These are phyloP conservation scores for Brachionus calyciflorus DNA, from an alignment of 1,140 invertebrate species.

Conservation along the genomic window DNA sequence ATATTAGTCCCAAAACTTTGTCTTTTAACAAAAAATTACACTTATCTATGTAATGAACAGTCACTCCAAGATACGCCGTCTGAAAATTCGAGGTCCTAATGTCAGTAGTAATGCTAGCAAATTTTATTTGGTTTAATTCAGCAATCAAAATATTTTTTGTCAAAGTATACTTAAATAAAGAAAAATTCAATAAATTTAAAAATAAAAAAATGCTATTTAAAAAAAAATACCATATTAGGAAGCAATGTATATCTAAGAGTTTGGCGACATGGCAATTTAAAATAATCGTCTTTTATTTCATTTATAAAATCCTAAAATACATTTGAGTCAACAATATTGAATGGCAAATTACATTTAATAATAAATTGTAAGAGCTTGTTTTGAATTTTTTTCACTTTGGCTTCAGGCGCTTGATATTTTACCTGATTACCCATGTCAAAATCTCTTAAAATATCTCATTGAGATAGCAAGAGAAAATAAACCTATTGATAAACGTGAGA, in stretches of 20 bases:
- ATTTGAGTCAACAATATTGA: too few species aligned
- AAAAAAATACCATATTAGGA: background rate
- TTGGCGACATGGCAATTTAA: too few species aligned
- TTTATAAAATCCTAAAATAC: too few species aligned
- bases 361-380: too few species aligned
- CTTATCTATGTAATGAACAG: background rate
- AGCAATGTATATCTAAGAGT: background rate
- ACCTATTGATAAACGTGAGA: too few species aligned
- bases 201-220: background rate
- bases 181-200: background rate
- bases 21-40: background rate
- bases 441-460: too few species aligned
- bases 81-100: background rate
- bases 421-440: too few species aligned
- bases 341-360: too few species aligned
- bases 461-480: too few species aligned
- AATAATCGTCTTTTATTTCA: too few species aligned
- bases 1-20: background rate
- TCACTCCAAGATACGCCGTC: background rate
- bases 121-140: background rate
- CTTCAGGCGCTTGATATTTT: too few species aligned
- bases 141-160: background rate
- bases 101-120: background rate
- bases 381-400: too few species aligned
- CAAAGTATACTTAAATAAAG: background rate